phyloP scores from a whole-genome alignment of 2,888 invertebrate genomes.

The Azorinus chamasolen region DNA sequence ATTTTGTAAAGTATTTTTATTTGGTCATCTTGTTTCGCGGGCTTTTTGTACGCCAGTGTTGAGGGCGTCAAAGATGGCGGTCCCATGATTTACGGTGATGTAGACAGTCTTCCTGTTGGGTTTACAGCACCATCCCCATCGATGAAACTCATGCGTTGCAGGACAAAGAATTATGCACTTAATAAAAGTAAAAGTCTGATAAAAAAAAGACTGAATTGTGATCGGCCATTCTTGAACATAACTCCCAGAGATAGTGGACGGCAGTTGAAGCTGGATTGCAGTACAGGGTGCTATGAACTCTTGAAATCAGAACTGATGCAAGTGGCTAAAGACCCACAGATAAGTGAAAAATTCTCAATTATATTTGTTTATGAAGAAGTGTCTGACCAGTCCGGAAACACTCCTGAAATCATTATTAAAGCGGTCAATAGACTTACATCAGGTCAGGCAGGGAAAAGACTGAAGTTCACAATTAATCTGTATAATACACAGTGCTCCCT shows the following conservation, averaged over 20 bases:
- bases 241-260: not conserved
- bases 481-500: slow-evolving; percentile 9
- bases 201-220: slow-evolving; percentile 1
- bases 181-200: not conserved
- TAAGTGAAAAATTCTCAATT: not conserved
- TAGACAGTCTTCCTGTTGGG: too few relatives aligned
- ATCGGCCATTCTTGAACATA: slow-evolving; percentile 1
- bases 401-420: not conserved
- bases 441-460: not conserved
- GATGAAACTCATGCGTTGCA: too few relatives aligned
- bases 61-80: too few relatives aligned
- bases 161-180: not conserved
- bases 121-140: too few relatives aligned
- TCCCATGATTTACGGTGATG: too few relatives aligned
- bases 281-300: not conserved
- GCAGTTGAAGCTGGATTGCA: slow-evolving; percentile 3
- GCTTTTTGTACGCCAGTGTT: too few relatives aligned
- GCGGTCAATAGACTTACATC: not conserved
- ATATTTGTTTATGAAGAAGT: not conserved
- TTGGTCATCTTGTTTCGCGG: too few relatives aligned
- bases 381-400: not conserved
- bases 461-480: not conserved
- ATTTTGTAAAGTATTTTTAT: too few relatives aligned
- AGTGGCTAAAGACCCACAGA: not conserved
- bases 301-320: not conserved